Conservation (phyloP, 2,888 invertebrate species). For the Frankliniella intonsa region DNA sequence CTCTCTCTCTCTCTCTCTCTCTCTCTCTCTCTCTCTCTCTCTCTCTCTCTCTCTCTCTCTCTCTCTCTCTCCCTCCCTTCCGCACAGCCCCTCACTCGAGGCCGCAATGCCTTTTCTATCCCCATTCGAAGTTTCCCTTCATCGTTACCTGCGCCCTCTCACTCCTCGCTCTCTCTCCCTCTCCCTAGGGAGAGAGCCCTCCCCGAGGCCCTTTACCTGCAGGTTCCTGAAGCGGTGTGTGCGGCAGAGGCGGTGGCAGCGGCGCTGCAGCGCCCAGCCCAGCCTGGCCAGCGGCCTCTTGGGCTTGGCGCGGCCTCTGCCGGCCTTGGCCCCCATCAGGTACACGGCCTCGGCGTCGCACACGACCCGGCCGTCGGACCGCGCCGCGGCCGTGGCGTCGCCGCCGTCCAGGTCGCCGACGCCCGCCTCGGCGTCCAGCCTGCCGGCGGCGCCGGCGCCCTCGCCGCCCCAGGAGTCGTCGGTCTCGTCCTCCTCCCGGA, state of each 20-base stretch:
- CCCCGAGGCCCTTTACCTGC: conserved; percentile 66
- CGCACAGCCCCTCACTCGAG: too few species aligned
- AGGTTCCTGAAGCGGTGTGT: conserved; percentile 75
- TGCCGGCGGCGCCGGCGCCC: conserved; percentile 35
- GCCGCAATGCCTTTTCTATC: too few species aligned
- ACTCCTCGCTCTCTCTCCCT: too few species aligned
- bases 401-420: conserved; percentile 36
- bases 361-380: conserved; percentile 32
- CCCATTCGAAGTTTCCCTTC: too few species aligned
- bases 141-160: too few species aligned
- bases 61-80: too few species aligned
- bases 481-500: conserved; percentile 40
- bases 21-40: too few species aligned
- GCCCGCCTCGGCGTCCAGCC: conserved; percentile 34
- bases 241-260: conserved; percentile 58
- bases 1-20: too few species aligned
- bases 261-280: conserved; percentile 50
- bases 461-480: conserved; percentile 36
- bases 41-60: too few species aligned
- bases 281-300: conserved; percentile 48
- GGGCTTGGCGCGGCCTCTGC: conserved; percentile 39
- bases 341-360: conserved; percentile 30
- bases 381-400: conserved; percentile 34
- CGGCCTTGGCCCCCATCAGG: conserved; percentile 37
- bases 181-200: too few species aligned